phyloP scores from a whole-genome alignment of 1,140 invertebrate genomes.

The Drosophila yakuba region DNA sequence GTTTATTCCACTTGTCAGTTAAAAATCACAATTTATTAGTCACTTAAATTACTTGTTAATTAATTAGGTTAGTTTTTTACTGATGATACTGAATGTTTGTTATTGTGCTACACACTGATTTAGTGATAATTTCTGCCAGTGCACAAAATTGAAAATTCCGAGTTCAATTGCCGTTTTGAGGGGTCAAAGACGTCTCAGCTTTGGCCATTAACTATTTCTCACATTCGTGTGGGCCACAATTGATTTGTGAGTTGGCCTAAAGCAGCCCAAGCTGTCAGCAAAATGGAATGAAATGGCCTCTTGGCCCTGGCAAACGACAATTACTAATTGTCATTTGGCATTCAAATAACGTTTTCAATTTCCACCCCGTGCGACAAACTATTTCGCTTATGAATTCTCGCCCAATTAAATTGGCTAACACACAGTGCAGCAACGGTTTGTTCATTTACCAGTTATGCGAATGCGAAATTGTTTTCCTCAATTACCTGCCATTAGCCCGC shows the following conservation, averaged over 20 bases:
- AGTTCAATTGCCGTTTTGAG: conserved; percentile 38
- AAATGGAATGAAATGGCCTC: conserved; percentile 19
- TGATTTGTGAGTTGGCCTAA: conserved; percentile 29
- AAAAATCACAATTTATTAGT: too few species aligned
- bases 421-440: conserved; percentile 22
- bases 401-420: conserved; percentile 58
- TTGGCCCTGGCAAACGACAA: conserved; percentile 10
- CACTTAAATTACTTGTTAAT: too few species aligned
- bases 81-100: too few species aligned
- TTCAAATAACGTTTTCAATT: conserved; percentile 33
- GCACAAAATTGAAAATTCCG: conserved; percentile 31
- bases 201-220: conserved; percentile 61
- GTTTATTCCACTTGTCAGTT: too few species aligned
- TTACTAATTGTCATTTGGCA: conserved; percentile 58
- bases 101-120: not conserved
- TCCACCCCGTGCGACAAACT: conserved; percentile 23
- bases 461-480: conserved; percentile 63
- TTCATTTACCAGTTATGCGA: conserved; percentile 69
- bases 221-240: conserved; percentile 31
- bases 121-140: conserved; percentile 6
- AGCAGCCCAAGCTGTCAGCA: conserved; percentile 32
- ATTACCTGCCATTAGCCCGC: conserved; percentile 65
- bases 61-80: too few species aligned
- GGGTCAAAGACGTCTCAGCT: conserved; percentile 60
- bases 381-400: conserved; percentile 61